Evolutionary conservation across 2,888 invertebrate species (phyloP), one percentile per base, ranked within the genome.

Genomic region (Tipula helvola): DNA sequence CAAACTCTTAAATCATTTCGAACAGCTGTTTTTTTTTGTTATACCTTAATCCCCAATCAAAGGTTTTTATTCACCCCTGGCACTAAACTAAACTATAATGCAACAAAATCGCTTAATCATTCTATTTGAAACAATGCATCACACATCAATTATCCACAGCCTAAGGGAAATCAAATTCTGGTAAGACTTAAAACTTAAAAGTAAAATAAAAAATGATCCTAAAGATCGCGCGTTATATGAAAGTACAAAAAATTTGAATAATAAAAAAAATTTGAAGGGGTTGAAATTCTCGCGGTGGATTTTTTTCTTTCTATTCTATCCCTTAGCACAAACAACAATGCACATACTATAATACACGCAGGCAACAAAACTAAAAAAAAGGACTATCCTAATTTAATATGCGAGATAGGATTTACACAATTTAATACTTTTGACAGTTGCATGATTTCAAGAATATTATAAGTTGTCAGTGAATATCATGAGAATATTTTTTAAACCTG

Each of bases 381-480:
- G 71, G 71, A 71, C 71, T 71, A 18, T 71, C 71, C 71, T 71
- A 18, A 71, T 71, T 71, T 71, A 71, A 71, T 71, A 71, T 71
- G 71, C 71, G 71, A 71, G 71, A 71, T 71, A 71, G 71, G 71
- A 71, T 71, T 71, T 71, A 52, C 52, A 44, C 52, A 52, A 16
- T 71, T 71, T 71, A 71, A 71, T 71, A 71, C 71, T 71, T 71
- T 71, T 71, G 71, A 71, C 71, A 71, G 71, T 71, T 71, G 71
- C 71, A 71, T 71, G 71, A 28, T 71, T 71, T 71, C 71, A 71
- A 71, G 71, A 71, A 71, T 71, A 28, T 71, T 71, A 71, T 71
- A 71, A 71, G 28, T 71, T 71, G 71, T 71, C 71, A 71, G 71
- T 28, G 71, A 28, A 71, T 71, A 28, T 71, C 71, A 71, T 71